Evolutionary conservation across 2,797 vertebrate species (phyloP).

Genomic region (Gallinago nigripennis): DNA sequence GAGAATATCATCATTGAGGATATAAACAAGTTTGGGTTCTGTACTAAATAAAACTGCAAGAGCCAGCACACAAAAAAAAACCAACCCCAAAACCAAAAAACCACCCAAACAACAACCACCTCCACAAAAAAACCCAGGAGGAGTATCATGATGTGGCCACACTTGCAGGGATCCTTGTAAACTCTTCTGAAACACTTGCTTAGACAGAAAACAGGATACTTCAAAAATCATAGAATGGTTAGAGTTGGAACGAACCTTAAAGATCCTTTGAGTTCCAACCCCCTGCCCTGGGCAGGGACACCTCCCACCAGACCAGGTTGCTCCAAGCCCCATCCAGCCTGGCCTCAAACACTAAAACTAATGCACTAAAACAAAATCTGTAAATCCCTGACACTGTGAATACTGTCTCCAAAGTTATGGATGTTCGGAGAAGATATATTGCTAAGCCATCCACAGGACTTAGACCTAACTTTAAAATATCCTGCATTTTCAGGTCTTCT

Average conservation of each 20-base stretch:
- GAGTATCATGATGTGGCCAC: neutral
- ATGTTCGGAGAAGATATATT: neutral
- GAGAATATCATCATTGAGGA: neutral
- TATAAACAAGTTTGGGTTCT: neutral
- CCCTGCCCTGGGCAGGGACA: no score
- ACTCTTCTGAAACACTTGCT: neutral
- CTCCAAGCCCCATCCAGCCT: no score
- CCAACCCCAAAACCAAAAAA: neutral
- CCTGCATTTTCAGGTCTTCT: neutral
- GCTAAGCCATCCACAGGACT: neutral
- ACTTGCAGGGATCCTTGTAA: neutral
- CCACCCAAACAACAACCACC: no score
- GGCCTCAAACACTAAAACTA: no score
- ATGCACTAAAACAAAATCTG: neutral
- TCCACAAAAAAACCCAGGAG: neutral
- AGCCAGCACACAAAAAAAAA: neutral
- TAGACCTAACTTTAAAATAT: neutral
- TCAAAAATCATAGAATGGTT: neutral
- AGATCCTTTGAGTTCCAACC: no score
- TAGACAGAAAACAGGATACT: rapidly evolving
- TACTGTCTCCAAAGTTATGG: neutral
- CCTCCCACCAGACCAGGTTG: no score
- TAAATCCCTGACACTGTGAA: neutral
- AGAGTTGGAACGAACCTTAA: no score
- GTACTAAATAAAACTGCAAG: neutral